Evolutionary conservation across 2,113 vertebrate species (phyloP).

Genomic region (Tonatia bakeri): DNA sequence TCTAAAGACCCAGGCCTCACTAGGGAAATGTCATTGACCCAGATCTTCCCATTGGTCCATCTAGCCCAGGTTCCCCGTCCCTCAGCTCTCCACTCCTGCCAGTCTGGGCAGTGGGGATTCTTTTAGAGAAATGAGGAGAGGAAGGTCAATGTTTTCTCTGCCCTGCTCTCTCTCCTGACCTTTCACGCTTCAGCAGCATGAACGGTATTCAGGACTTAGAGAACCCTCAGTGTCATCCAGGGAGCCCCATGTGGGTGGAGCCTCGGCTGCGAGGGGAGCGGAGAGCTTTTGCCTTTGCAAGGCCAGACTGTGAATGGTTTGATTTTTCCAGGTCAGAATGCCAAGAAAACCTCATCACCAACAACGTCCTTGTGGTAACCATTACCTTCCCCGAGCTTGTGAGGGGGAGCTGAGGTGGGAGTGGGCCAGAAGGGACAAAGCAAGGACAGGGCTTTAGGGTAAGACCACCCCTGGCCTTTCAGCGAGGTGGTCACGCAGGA

Average conservation of each 20-base stretch:
- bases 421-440: not conserved
- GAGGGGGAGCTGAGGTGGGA: not conserved
- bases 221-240: not conserved
- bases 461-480: not conserved
- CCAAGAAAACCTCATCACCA: constrained; percentile 82
- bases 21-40: not conserved
- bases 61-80: not conserved
- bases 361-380: constrained; percentile 83
- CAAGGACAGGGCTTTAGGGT: not conserved
- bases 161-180: not conserved
- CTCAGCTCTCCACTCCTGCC: not conserved
- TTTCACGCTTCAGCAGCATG: not conserved
- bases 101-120: not conserved
- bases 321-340: constrained; percentile 77
- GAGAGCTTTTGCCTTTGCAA: not conserved
- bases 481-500: not conserved
- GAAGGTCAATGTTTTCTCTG: not conserved
- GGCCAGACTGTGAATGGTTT: not conserved
- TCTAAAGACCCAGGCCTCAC: not conserved
- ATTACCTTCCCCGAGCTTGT: not conserved
- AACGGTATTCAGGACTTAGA: not conserved
- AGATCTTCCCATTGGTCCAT: not conserved
- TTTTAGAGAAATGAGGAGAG: not conserved
- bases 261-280: accelerated
- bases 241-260: not conserved